Evolutionary conservation across 2,888 invertebrate species (phyloP), one percentile per base, ranked within the genome.

Genomic region (Ennomos fuscantarius): DNA sequence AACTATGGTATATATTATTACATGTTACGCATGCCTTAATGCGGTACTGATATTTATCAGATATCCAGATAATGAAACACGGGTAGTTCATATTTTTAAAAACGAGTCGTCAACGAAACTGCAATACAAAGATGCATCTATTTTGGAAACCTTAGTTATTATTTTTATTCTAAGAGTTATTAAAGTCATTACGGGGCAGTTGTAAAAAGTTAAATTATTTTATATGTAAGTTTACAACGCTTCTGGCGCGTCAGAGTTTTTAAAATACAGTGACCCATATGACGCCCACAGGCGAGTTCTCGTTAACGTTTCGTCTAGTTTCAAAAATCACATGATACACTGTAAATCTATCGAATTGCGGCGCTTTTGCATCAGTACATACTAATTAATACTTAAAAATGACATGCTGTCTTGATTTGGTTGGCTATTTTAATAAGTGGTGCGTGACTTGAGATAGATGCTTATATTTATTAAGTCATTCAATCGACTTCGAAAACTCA

Each of bases 1-100:
- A 78, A 79, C 71, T 84, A 86, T 86, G 86, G 86, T 88, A 86
- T 81, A 83, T 88, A 85, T 63, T 68, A 64, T 55, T 84, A 76
- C 74, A 76, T 68, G 75, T 79, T 81, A 82, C 73, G 81, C 73
- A 74, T 78, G 81, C 72, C 76, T 79, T 78, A 24, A 24, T 24
- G 74, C 71, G 72, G 73, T 79, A 79, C 76, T 76, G 76, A 76
- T 73, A 73, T 73, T 79, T 79, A 82, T 76, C 78, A 81, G 77
- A 81, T 77, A 68, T 76, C 76, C 78, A 81, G 77, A 81, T 78
- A 68, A 76, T 75, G 77, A 76, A 53, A 46, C 33, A 64, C 69
- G 65, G 9, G 37, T 11, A 32, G 8, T 37, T 34, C 15, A 44
- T 24, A 52, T 45, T 36, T 9, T 36, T 15, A 39, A 48, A 51